Evolutionary conservation across 2,888 invertebrate species (phyloP), one percentile per base, ranked within the genome.

Genomic region (Meganola albula): DNA sequence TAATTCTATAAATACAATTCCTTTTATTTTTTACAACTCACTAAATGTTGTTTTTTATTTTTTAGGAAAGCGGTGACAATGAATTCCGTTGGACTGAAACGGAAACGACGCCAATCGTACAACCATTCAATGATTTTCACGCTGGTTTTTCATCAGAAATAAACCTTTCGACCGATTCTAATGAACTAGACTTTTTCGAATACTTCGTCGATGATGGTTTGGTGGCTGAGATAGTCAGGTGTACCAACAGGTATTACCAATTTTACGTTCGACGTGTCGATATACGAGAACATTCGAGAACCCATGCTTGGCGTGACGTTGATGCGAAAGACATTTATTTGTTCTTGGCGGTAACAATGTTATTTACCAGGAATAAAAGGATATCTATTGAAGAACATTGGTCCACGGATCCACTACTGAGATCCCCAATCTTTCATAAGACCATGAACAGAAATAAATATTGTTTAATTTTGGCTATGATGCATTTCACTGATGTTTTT

Each of bases 351-450:
- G 6, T 48, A n/a, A 44, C 44, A 24, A 44, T 47, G 40, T 31
- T 47, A 11, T 35, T 47, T 3, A 44, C 46, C 9, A 18, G 39
- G 12, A 47, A 47, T 26, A 45, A 38, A 38, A 25, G 43, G 13
- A 32, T 41, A 23, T 22, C 33, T 11, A 43, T 48, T 27, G 45
- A 48, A 30, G 45, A 45, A 34, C 43, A 43, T 25, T 41, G 43
- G 48, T 48, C 45, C 14, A 37, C 33, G 12, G 41, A 46, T 31
- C 43, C 40, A 1, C 31, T 48, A 24, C 37, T 41, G 23, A 18
- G 31, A 22, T 24, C 25, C 13, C 7, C 10, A 26, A 24, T 44
- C 11, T 34, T 35, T 16, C 0, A 1, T 20, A 43, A 26, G 4
- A 24, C 21, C 12, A 34, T 37, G 40, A 18, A n/a, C n/a, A 18